Evolutionary conservation across 2,888 invertebrate species (phyloP), one percentile per base, ranked within the genome.

Genomic region (Euzetes globulus): DNA sequence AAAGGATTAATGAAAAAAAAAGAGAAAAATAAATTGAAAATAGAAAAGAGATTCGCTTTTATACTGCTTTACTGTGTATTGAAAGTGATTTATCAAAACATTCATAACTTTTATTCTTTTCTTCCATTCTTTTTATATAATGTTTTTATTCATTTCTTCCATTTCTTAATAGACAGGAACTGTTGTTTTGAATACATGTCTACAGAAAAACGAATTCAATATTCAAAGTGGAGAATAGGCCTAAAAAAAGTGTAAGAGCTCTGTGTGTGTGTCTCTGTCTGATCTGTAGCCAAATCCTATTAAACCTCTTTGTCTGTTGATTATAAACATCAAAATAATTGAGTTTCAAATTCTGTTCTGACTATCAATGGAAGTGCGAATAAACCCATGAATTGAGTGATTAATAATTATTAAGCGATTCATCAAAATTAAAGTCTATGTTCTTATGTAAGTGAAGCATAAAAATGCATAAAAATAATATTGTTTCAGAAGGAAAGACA

Each of bases 41-140:
- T 9, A n/a, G 50, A 50, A 50, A 19, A 55, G 22, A 19, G 25
- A 55, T 55, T 19, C 19, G n/a, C 19, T 50, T 50, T 50, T 22
- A 22, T 55, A 55, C 22, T 55, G 6, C 25, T 55, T 11, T 13
- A 22, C 22, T 55, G 1, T 17, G n/a, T 19, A 50, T n/a, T 25
- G 2, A 19, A 55, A 55, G 55, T 55, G 55, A 55, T 55, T 55
- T 55, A 55, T 55, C 55, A 55, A 55, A 55, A 55, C 55, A 55
- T 55, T 55, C 55, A 55, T 22, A 22, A 22, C 22, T 55, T 55
- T 55, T 55, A 22, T 55, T 2, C 22, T 22, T 50, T 50, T 3
- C 50, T 50, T n/a, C n/a, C 6, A 41, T 41, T 41, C 41, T 41
- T 41, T 41, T 4, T 41, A 41, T 41, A 11, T 41, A 41, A 41